Conservation (phyloP, 2,888 invertebrate species). For the Formica aserva region DNA sequence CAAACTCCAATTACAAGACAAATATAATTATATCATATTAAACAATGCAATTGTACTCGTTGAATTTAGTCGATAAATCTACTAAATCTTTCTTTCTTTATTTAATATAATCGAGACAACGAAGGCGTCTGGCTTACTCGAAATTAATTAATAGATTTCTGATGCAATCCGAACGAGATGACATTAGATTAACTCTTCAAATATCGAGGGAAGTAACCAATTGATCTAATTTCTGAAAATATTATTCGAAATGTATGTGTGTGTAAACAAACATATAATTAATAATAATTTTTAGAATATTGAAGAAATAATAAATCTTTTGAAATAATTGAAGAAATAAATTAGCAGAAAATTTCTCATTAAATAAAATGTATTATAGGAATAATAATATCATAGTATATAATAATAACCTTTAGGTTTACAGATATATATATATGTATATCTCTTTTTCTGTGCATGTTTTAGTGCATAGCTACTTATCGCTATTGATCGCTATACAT, state of each 20-base stretch:
- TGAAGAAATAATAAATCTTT: conserved; percentile 22
- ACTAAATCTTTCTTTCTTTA: conserved; percentile 6
- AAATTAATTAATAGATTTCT: conserved; percentile 20
- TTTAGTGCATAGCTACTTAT: conserved; percentile 84
- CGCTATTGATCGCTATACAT: conserved; percentile 63
- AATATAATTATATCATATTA: neutral
- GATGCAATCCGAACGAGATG: neutral
- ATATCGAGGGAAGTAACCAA: neutral
- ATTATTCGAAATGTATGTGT: neutral
- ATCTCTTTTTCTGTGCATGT: conserved; percentile 82
- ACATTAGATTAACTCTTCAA: conserved; percentile 24
- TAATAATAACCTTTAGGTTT: conserved; percentile 71
- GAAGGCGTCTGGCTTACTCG: neutral
- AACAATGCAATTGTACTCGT: neutral
- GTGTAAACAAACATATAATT: neutral
- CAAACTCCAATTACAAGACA: conserved; percentile 16
- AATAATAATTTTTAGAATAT: neutral
- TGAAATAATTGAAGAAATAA: neutral
- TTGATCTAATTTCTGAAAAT: neutral
- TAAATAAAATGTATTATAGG: neutral
- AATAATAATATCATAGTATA: conserved; percentile 38
- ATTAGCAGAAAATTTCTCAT: neutral
- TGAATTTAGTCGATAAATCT: neutral
- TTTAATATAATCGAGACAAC: neutral
- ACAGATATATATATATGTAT: conserved; percentile 50